Evolutionary conservation across 2,888 invertebrate genomes (phyloP).

Genomic region (Agrilus cyanescens): DNA sequence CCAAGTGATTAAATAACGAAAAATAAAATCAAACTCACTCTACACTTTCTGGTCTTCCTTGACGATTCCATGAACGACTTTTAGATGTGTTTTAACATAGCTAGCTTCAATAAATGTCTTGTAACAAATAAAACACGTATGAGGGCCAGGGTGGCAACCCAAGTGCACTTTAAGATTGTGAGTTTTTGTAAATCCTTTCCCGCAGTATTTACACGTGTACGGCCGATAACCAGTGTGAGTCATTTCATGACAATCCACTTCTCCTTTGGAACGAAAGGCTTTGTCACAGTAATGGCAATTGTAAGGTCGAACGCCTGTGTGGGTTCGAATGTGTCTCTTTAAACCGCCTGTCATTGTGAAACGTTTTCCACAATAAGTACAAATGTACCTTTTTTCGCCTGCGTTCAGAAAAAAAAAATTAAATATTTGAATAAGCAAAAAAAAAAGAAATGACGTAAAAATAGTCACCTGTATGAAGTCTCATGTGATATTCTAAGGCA

Average conservation of each 20-base stretch:
- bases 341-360: slow-evolving; percentile 39
- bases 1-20: no score
- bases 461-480: slow-evolving; percentile 16
- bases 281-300: slow-evolving; percentile 63
- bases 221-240: slow-evolving; percentile 38
- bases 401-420: no score
- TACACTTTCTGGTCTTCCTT: neutral
- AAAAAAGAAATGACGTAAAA: no score
- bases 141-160: slow-evolving; percentile 35
- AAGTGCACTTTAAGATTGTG: slow-evolving; percentile 37
- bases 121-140: slow-evolving; percentile 19
- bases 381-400: slow-evolving; percentile 22
- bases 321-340: slow-evolving; percentile 66
- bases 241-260: slow-evolving; percentile 21
- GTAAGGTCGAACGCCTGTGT: slow-evolving; percentile 69
- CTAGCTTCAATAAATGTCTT: slow-evolving; percentile 18
- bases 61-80: slow-evolving; percentile 13
- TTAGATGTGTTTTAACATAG: slow-evolving; percentile 20
- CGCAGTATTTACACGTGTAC: slow-evolving; percentile 36
- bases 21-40: no score
- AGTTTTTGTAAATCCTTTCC: slow-evolving; percentile 32
- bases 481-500: slow-evolving; percentile 24
- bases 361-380: slow-evolving; percentile 19
- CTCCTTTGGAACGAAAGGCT: slow-evolving; percentile 64
- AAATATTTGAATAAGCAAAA: no score